These are phyloP conservation scores for Axis porcinus DNA, from an alignment of 2,113 vertebrate species.

Conservation along the genomic window DNA sequence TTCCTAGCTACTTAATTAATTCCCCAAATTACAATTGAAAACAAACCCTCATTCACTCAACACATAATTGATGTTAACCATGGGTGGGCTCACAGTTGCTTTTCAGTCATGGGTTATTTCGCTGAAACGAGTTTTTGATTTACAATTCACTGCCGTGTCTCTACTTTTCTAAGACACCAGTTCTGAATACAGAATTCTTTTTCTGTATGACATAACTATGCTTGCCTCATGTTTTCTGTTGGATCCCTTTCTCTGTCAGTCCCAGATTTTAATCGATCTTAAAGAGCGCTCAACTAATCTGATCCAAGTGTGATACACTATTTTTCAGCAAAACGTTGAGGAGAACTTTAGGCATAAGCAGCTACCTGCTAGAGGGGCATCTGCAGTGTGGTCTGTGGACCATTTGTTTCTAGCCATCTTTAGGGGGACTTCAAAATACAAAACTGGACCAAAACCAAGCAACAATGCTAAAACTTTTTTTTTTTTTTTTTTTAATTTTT, in stretches of 20 bases:
- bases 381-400: not conserved
- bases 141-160: constrained; percentile 42
- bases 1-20: constrained; percentile 43
- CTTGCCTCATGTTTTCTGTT: not conserved
- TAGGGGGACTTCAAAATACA: not conserved
- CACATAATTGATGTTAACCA: not conserved
- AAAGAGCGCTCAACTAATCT: not conserved
- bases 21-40: constrained; percentile 65
- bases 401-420: not conserved
- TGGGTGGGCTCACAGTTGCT: not conserved
- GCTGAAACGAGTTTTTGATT: constrained; percentile 38
- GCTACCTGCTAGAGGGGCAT: not conserved
- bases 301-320: not conserved
- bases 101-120: constrained; percentile 11
- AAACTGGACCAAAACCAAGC: not conserved
- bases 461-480: not conserved
- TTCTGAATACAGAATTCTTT: not conserved
- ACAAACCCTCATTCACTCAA: constrained; percentile 48
- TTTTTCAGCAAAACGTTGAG: not conserved
- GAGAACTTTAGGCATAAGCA: not conserved
- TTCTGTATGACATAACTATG: not conserved
- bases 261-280: not conserved
- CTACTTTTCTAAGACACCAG: constrained; percentile 10
- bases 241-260: not conserved
- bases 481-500: no score